A percentile compares a stretch with the other conserved stretches of the same genome.
These are phyloP conservation scores for Rugalucina vietnamica DNA, from an alignment of 2,888 invertebrate genomes.

Conservation along the genomic window DNA sequence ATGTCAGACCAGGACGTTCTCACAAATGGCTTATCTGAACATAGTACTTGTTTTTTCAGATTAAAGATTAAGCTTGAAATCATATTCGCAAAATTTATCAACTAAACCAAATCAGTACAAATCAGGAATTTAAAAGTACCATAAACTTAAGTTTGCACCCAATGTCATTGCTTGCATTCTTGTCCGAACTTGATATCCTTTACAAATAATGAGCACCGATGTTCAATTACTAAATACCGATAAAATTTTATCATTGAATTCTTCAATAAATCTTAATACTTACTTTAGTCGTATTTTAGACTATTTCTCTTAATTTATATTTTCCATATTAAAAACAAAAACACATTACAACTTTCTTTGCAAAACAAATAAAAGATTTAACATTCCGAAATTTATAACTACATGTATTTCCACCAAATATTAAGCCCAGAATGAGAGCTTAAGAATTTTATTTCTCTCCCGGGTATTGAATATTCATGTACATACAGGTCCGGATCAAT, in stretches of 20 bases:
- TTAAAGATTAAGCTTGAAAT: too few species aligned
- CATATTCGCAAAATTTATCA: too few species aligned
- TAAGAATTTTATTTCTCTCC: slow-evolving; percentile 39
- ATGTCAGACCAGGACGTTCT: too few species aligned
- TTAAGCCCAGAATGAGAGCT: slow-evolving; percentile 50
- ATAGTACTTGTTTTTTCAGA: too few species aligned
- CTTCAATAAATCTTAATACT: neutral
- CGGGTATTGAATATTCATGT: slow-evolving; percentile 56
- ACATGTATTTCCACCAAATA: slow-evolving; percentile 28
- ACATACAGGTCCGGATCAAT: slow-evolving; percentile 56
- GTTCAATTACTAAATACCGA: neutral
- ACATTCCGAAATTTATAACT: too few species aligned
- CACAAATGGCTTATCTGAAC: too few species aligned
- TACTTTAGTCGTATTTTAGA: neutral
- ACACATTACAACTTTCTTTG: neutral
- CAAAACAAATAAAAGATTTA: neutral
- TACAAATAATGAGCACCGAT: neutral
- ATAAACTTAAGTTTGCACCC: too few species aligned
- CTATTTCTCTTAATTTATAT: neutral
- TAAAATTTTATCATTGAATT: neutral
- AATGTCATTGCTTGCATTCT: too few species aligned
- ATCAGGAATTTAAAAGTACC: too few species aligned
- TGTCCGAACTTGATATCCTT: neutral
- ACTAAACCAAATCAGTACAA: too few species aligned
- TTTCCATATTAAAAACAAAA: neutral